A percentile compares a stretch with the other conserved stretches of the same genome.
These are phyloP conservation scores for Cathartes aura DNA, from an alignment of 2,113 vertebrate species.

Conservation along the genomic window DNA sequence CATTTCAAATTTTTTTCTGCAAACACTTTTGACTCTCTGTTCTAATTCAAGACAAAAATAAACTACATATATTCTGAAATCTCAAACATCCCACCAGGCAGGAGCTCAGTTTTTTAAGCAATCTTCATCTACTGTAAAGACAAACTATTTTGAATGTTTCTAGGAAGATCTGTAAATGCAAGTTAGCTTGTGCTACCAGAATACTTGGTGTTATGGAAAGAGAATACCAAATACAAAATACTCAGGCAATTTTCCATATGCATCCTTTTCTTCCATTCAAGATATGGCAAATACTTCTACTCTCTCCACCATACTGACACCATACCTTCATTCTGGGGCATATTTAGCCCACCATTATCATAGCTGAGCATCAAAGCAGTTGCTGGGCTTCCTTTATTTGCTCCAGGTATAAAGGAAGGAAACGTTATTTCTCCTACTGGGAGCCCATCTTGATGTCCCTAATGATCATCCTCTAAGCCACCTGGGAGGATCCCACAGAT, in stretches of 20 bases:
- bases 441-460: background rate
- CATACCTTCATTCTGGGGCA: background rate
- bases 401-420: background rate
- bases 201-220: background rate
- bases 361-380: background rate
- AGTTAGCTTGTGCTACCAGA: background rate
- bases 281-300: background rate
- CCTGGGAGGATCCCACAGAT: background rate
- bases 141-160: background rate
- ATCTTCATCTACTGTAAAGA: background rate
- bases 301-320: background rate
- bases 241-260: background rate
- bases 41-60: constrained; percentile 24
- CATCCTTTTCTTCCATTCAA: background rate
- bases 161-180: background rate
- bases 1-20: background rate
- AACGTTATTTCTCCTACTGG: background rate
- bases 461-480: background rate
- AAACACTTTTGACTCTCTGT: background rate
- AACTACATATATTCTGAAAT: background rate
- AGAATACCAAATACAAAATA: background rate
- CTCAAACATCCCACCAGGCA: background rate
- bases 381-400: background rate
- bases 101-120: background rate
- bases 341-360: background rate